phyloP scores from a whole-genome alignment of 2,113 vertebrate species.

The Hydrolagus affinis region DNA sequence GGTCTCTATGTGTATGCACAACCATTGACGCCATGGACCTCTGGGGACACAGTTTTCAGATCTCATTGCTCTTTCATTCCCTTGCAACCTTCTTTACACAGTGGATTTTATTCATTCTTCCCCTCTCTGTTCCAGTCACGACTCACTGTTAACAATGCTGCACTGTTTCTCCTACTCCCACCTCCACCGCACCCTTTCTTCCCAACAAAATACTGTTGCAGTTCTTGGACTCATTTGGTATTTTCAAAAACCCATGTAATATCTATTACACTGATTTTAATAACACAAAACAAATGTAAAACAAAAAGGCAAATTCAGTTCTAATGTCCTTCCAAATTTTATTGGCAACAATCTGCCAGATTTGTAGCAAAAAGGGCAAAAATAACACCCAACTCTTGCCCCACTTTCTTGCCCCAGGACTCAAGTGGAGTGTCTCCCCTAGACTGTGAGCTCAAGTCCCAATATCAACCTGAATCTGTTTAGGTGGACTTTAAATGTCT shows the following conservation, averaged over 20 bases:
- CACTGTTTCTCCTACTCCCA: conserved; percentile 3
- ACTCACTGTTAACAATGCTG: background rate
- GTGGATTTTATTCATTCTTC: conserved; percentile 12
- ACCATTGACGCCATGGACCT: background rate
- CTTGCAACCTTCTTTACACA: background rate
- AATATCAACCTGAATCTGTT: no score
- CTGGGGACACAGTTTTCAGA: conserved; percentile 2
- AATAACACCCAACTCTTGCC: no score
- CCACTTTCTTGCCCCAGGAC: no score
- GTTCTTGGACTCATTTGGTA: background rate
- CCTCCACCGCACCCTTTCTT: no score
- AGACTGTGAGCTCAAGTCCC: no score
- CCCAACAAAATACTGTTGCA: background rate
- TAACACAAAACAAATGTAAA: background rate
- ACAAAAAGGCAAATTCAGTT: background rate
- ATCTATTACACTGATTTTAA: background rate
- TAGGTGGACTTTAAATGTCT: no score
- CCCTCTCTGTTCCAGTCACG: background rate
- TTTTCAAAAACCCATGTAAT: conserved; percentile 3
- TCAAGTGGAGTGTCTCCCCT: no score
- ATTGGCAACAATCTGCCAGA: no score
- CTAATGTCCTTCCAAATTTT: background rate
- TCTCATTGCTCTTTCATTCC: conserved; percentile 22
- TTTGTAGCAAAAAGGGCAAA: no score
- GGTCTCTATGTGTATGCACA: conserved; percentile 13